phyloP scores from a whole-genome alignment of 2,113 vertebrate genomes.

The Oncorhynchus tshawytscha region DNA sequence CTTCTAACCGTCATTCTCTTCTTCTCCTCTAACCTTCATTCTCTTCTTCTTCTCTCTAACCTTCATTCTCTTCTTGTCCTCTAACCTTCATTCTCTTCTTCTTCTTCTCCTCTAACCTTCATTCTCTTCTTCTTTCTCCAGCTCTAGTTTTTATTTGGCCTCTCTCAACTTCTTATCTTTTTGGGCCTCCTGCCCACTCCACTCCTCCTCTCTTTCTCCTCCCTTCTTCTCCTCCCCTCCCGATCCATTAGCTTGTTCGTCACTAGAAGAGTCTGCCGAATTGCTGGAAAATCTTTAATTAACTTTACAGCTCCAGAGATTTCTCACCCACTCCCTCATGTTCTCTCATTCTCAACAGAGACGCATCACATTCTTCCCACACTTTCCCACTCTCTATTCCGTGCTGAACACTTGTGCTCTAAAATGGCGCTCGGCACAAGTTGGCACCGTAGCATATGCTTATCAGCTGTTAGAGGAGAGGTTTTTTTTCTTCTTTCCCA shows the following conservation, averaged over 20 bases:
- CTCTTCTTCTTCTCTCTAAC: background rate
- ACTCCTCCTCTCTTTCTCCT: slow-evolving; percentile 15
- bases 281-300: slow-evolving; percentile 60
- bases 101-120: background rate
- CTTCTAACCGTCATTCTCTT: background rate
- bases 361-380: slow-evolving; percentile 22
- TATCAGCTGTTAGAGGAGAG: slow-evolving; percentile 34
- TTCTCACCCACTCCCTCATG: slow-evolving; percentile 27
- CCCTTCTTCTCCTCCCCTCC: slow-evolving; percentile 22
- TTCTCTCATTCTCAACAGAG: slow-evolving; percentile 18
- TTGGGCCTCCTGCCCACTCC: slow-evolving; percentile 40
- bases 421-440: background rate
- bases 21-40: background rate
- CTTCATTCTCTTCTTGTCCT: too few species aligned
- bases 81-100: too few species aligned
- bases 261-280: slow-evolving; percentile 9
- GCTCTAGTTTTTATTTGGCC: slow-evolving; percentile 2
- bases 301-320: slow-evolving; percentile 60
- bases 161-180: slow-evolving; percentile 28
- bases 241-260: slow-evolving; percentile 23
- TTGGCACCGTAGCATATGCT: slow-evolving; percentile 34
- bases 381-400: slow-evolving; percentile 35
- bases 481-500: too few species aligned
- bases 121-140: background rate
- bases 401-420: slow-evolving; percentile 22